phyloP scores from a whole-genome alignment of 2,113 vertebrate genomes.

The Ciconia stormi region DNA sequence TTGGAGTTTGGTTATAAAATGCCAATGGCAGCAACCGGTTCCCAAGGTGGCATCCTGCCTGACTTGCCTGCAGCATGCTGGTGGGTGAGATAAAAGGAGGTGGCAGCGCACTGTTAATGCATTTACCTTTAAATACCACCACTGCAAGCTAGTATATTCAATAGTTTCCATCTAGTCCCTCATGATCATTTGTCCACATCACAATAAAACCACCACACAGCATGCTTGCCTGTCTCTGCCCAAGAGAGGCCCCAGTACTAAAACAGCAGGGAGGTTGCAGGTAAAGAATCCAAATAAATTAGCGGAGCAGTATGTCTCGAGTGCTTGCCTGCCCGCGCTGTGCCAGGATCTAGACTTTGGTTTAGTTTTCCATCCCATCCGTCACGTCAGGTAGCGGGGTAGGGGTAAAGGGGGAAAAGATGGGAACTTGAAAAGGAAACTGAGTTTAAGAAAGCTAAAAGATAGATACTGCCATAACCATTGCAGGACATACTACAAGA shows the following conservation, averaged over 20 bases:
- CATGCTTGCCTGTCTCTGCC: neutral
- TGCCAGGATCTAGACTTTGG: neutral
- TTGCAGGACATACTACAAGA: neutral
- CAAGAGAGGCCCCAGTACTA: slow-evolving; percentile 26
- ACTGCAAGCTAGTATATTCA: neutral
- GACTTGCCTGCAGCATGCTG: neutral
- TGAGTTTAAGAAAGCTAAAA: neutral
- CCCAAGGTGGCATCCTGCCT: neutral
- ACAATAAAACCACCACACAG: slow-evolving; percentile 18
- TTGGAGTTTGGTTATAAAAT: neutral
- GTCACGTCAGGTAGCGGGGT: neutral
- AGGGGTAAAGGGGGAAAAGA: neutral
- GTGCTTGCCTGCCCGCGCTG: neutral
- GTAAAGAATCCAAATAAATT: slow-evolving; percentile 51
- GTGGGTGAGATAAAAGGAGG: slow-evolving; percentile 14
- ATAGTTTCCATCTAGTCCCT: neutral
- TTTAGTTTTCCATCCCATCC: neutral
- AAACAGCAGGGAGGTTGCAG: slow-evolving; percentile 36
- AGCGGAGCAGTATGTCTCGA: neutral
- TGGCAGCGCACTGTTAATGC: neutral
- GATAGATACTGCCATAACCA: neutral
- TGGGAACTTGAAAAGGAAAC: neutral
- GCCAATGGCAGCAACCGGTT: neutral
- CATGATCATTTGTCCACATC: slow-evolving; percentile 22
- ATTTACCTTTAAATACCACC: neutral